A percentile compares a stretch with the other conserved stretches of the same genome.
Evolutionary conservation across 2,888 invertebrate genomes (phyloP).

Genomic region (Nomada fabriciana): DNA sequence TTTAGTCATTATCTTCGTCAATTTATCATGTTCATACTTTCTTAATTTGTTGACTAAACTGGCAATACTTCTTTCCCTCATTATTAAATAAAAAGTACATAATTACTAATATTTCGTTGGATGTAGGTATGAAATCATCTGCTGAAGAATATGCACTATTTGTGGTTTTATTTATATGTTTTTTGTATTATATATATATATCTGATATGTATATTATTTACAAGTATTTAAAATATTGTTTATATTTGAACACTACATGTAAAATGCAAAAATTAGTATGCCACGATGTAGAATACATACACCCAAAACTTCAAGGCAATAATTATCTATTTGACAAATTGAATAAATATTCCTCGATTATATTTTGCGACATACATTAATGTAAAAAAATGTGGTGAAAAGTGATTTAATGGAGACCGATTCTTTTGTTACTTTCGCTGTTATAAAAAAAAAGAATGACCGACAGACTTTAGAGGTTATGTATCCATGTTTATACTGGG

Average conservation of each 20-base stretch:
- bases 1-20: conserved; percentile 53
- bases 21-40: neutral
- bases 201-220: neutral
- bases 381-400: neutral
- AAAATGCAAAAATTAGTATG: neutral
- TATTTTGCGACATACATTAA: neutral
- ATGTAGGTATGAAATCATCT: too few relatives aligned
- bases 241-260: neutral
- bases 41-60: neutral
- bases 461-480: conserved; percentile 21
- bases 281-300: neutral
- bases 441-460: neutral
- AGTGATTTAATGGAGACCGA: neutral
- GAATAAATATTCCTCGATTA: neutral
- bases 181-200: neutral
- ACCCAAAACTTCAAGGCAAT: neutral
- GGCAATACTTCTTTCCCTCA: too few relatives aligned
- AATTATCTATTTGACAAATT: neutral
- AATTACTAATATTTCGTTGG: too few relatives aligned
- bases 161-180: too few relatives aligned
- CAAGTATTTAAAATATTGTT: neutral
- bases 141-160: too few relatives aligned
- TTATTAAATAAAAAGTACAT: too few relatives aligned
- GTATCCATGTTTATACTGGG: neutral
- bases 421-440: neutral